These are phyloP conservation scores for Oreortyx pictus DNA, from an alignment of 2,797 vertebrate species.

Conservation along the genomic window DNA sequence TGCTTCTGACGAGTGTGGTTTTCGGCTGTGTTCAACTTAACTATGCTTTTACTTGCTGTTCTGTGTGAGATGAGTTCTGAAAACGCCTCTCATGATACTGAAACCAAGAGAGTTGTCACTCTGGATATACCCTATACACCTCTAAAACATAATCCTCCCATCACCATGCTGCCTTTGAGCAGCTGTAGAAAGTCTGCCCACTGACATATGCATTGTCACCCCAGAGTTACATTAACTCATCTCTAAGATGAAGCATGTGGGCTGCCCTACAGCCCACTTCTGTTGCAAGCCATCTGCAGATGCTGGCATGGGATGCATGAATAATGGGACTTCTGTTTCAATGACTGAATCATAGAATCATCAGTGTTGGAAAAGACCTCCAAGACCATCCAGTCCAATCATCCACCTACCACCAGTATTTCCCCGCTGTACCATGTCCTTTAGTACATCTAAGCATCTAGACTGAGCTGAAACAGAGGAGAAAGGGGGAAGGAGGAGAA, in stretches of 20 bases:
- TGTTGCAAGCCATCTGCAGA: not conserved
- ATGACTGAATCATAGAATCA: not conserved
- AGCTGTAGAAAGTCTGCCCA: not conserved
- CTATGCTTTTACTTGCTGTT: not conserved
- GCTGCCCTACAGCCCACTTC: not conserved
- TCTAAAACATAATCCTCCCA: not conserved
- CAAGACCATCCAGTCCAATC: too few species aligned
- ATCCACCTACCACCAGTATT: too few species aligned
- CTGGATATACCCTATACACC: not conserved
- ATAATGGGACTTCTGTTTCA: not conserved
- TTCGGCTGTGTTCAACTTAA: not conserved
- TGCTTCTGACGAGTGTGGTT: not conserved
- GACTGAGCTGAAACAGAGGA: not conserved
- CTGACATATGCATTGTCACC: not conserved
- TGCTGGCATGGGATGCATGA: not conserved
- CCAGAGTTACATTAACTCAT: not conserved
- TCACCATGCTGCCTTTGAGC: not conserved
- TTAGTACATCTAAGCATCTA: too few species aligned
- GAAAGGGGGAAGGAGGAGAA: not conserved
- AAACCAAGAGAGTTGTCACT: not conserved
- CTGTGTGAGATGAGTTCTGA: not conserved
- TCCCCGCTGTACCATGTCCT: too few species aligned
- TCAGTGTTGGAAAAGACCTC: too few species aligned
- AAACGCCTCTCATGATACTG: rapidly evolving
- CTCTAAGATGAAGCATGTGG: not conserved